These are phyloP conservation scores for Python bivittatus DNA, from an alignment of 2,113 vertebrate genomes.

Conservation along the genomic window DNA sequence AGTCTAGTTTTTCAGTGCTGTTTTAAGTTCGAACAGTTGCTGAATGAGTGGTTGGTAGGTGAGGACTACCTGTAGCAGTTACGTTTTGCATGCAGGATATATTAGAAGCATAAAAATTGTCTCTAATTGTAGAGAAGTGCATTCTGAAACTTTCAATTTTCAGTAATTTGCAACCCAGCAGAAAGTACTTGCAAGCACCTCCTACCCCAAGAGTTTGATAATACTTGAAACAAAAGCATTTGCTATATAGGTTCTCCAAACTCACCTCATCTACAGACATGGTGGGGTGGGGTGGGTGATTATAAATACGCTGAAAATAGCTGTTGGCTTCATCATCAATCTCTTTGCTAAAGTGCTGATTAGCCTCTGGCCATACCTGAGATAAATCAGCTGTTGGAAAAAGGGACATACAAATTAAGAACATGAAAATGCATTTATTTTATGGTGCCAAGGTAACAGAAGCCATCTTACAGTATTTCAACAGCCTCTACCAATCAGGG, in stretches of 20 bases:
- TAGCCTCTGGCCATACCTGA: constrained; percentile 99
- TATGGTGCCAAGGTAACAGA: constrained; percentile 7
- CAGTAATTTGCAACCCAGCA: constrained; percentile 5
- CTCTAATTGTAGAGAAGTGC: not conserved
- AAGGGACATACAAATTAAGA: constrained; percentile 22
- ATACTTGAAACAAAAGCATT: not conserved
- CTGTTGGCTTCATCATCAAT: constrained; percentile 99
- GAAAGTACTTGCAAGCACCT: not conserved
- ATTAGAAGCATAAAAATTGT: not conserved
- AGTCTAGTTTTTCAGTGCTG: not conserved
- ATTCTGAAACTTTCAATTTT: constrained; percentile 5
- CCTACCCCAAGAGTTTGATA: rapidly evolving
- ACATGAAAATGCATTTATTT: not conserved
- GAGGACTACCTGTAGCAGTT: not conserved
- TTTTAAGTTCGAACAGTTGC: not conserved
- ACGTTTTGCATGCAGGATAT: not conserved
- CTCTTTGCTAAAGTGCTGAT: constrained; percentile 99
- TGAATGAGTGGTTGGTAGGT: not conserved
- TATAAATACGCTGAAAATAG: constrained; percentile 99
- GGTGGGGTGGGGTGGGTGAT: constrained; percentile 98
- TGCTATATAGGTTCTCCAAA: not conserved
- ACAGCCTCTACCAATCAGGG: not conserved
- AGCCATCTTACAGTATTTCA: not conserved
- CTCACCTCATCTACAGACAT: constrained; percentile 99
- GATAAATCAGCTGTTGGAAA: constrained; percentile 91